Conservation (phyloP, 2,888 invertebrate genomes). For the Calameuta filiformis region DNA sequence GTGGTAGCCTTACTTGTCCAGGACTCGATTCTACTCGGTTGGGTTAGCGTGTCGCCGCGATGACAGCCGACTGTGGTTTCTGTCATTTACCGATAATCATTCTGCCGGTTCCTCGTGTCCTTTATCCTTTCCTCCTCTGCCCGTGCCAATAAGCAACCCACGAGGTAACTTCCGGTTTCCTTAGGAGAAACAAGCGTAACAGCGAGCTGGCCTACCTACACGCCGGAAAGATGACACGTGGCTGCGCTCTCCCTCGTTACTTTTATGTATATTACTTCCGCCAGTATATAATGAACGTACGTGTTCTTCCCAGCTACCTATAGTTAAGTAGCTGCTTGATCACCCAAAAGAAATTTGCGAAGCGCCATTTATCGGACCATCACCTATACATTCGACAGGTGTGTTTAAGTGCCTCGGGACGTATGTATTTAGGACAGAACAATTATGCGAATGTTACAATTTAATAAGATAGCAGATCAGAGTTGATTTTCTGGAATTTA, state of each 20-base stretch:
- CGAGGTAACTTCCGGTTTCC: background rate
- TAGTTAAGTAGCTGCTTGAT: background rate
- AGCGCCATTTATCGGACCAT: background rate
- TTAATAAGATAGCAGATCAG: background rate
- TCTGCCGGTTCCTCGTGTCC: conserved; percentile 33
- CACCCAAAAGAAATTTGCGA: background rate
- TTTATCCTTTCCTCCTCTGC: background rate
- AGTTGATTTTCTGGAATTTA: background rate
- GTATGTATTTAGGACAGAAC: background rate
- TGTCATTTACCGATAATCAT: conserved; percentile 57
- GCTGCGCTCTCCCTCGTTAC: conserved; percentile 45
- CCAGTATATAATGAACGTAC: conserved; percentile 5
- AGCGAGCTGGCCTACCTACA: background rate
- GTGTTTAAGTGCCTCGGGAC: background rate
- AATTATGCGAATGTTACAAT: background rate
- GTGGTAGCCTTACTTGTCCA: background rate
- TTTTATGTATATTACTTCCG: conserved; percentile 49
- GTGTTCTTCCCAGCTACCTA: background rate
- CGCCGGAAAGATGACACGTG: conserved; percentile 56
- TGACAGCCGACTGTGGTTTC: conserved; percentile 57
- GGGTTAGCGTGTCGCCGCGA: conserved; percentile 18
- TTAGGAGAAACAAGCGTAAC: conserved; percentile 10
- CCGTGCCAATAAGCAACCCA: background rate
- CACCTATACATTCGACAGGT: background rate
- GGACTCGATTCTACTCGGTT: background rate